Evolutionary conservation across 2,888 invertebrate species (phyloP), one percentile per base, ranked within the genome.

Genomic region (Apantesis nais): DNA sequence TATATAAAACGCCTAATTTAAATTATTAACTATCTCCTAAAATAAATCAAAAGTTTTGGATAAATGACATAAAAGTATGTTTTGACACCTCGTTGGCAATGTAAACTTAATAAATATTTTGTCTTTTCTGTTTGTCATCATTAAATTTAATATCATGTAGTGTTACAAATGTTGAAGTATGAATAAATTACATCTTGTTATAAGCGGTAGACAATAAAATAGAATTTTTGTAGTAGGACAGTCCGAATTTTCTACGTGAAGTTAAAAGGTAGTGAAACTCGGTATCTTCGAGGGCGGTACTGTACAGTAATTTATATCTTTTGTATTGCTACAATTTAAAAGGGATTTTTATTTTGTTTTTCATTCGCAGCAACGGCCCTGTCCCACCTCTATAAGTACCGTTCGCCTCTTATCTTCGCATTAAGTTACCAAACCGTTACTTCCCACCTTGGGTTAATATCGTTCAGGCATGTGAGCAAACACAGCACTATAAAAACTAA

Each of bases 391-490:
- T 82, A 81, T 82, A 81, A 83, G 85, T 86, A 82, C 88, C 86
- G 89, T 88, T 86, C 78, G 73, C 62, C 79, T 84, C 83, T 88
- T 90, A 90, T 89, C 88, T 87, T 86, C 82, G 80, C 83, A 86
- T 89, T 86, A 86, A 85, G 83, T 83, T 81, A 78, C 77, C 72
- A 80, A 81, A 84, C 90, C 86, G 90, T 90, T 90, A 88, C 74
- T 84, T 83, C 84, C 78, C 86, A 86, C 86, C 81, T 76, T 52
- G 61, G 37, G 68, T 82, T 83, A 80, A 84, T 82, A 85, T 81
- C 76, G 80, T 77, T 78, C 80, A 78, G 75, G 75, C 86, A 83
- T 85, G 82, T 81, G 81, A 84, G 80, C 80, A 81, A 78, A 83
- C 78, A 75, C 66, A 72, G 52, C 66, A 66, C 31, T 62, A 78